Base-by-base conservation (phyloP, 2,888 invertebrate genomes). In the Petrolisthes manimaculis region DNA sequence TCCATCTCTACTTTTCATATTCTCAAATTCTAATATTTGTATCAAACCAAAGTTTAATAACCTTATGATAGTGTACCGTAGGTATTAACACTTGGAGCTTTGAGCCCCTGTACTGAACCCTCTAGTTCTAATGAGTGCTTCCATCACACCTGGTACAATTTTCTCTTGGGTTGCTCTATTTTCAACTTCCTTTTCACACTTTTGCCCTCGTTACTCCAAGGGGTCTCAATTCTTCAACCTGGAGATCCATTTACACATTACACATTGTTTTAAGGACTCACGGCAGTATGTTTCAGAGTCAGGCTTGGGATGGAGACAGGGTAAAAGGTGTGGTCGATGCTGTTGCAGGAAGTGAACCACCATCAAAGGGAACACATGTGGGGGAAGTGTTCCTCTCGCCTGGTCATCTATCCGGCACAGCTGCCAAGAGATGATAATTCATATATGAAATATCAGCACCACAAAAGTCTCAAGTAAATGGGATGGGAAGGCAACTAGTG, bases 291-390 rank as follows among this genome's bases (percentile, higher is more conserved):
- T 61, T 55, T 88, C 83, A 1, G 85, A 89, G 54, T 91, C 89
- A 55, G 83, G 69, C 78, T 84, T 84, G 37, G 89, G 83, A 37
- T 86, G 88, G 74, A 90, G 84, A 55, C 88, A 84, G 53, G 89
- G 89, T 81, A 94, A 92, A 53, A 94, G 93, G 24, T 94, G 94
- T 61, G 94, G 92, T 3, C 93, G 89, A 61, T 92, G 90, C 89
- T 93, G 93, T 91, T 94, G 94, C 80, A 94, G 92, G 91, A 93
- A 94, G 92, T 93, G 94, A 8, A 94, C 92, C 0, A 94, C 93
- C 93, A 95, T 93, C 71, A 95, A 90, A 55, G 93, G 92, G 91
- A 93, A 94, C 56, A 93, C 93, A 91, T 94, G 93, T 0, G 94
- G 92, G 2, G 94, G 94, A 75, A 94, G 92, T 18, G 93, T 93